phyloP scores from a whole-genome alignment of 2,888 invertebrate genomes.

The Philereme vetulata region DNA sequence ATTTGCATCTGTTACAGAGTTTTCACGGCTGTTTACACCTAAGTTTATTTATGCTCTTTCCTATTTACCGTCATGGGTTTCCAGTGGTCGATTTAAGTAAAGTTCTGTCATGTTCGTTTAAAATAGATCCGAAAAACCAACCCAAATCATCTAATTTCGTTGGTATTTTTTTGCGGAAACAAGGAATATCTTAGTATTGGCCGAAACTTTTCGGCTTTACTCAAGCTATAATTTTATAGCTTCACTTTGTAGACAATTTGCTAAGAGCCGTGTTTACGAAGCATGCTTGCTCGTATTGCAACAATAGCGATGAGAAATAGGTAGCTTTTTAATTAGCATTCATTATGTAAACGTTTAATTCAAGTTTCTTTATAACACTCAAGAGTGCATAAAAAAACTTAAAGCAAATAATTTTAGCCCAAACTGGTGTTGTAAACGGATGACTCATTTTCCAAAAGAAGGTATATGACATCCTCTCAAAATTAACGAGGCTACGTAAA shows the following conservation, averaged over 20 bases:
- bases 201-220: conserved; percentile 2
- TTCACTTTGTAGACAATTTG: conserved; percentile 41
- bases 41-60: too few species aligned
- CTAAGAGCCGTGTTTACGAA: conserved; percentile 33
- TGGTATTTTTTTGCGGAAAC: too few species aligned
- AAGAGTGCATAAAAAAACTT: background rate
- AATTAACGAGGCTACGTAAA: conserved; percentile 3
- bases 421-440: background rate
- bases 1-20: too few species aligned
- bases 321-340: conserved; percentile 22
- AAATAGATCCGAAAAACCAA: too few species aligned
- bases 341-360: conserved; percentile 23
- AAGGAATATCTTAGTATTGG: too few species aligned
- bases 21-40: too few species aligned
- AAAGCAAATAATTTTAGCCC: background rate
- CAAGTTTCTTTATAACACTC: conserved; percentile 10
- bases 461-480: conserved; percentile 20
- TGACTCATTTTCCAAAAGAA: conserved; percentile 17
- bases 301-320: conserved; percentile 37
- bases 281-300: conserved; percentile 36
- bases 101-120: too few species aligned
- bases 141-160: too few species aligned
- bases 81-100: too few species aligned
- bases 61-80: too few species aligned
- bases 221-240: conserved; percentile 28